Base-by-base conservation (phyloP, 2,888 invertebrate genomes). In the Trissolcus japonicus region DNA sequence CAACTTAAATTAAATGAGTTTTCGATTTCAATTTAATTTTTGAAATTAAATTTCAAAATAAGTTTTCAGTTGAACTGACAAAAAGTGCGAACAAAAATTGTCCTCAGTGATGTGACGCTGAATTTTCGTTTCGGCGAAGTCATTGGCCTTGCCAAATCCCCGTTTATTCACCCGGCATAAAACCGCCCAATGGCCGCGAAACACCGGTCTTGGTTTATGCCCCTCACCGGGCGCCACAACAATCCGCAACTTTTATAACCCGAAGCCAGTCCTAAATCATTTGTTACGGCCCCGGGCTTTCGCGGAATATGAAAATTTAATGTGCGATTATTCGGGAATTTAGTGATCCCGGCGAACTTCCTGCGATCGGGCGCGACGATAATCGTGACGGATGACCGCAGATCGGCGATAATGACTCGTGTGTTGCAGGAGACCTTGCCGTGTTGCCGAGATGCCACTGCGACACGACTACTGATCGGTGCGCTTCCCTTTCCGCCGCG, bases 141-240 rank as follows among this genome's bases (percentile, higher is more conserved):
- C 25, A 25, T 25, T 25, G 25, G 25, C 25, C 25, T 25, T 25
- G 25, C 25, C 25, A 25, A 25, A 25, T 25, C 25, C 25, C 86
- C 82, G 84, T 85, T 85, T 84, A 86, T 86, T 86, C 79, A 82
- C 79, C 81, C 79, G 84, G 81, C 82, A 86, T 86, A 86, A 85
- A 83, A 83, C 84, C 85, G 82, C 85, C 86, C 84, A 85, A 87
- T 86, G 79, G 80, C 80, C 82, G 85, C 85, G 84, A 85, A 86
- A 77, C 84, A 72, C 83, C 81, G 69, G 69, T 72, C 67, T 76
- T 73, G 80, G 75, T 79, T 78, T 80, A 78, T 59, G 79, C 77
- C 72, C 65, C 61, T 56, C 75, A 60, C 69, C 61, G 76, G 51
- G 69, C 50, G 61, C 60, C 60, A 57, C 21, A 51, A 63, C 65